These are phyloP conservation scores for Chascanopsetta lugubris DNA, from an alignment of 2,113 vertebrate species.

Conservation along the genomic window DNA sequence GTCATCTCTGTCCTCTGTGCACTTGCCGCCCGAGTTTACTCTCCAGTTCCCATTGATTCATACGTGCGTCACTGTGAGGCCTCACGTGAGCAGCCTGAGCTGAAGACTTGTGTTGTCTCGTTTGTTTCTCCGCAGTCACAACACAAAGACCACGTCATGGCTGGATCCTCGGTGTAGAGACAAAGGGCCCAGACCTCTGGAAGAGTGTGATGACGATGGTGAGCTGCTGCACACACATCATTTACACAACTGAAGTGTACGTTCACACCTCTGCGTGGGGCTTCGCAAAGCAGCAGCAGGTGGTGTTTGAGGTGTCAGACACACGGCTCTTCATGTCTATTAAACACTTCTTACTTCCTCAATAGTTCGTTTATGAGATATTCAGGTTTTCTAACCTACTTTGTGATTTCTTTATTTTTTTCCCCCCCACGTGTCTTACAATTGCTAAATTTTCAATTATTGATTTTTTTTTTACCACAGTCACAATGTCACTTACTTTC, in stretches of 20 bases:
- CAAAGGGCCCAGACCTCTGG: conserved; percentile 93
- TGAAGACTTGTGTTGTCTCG: conserved; percentile 46
- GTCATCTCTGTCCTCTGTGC: conserved; percentile 57
- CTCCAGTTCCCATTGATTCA: conserved; percentile 51
- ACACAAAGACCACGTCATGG: conserved; percentile 99
- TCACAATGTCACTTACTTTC: neutral
- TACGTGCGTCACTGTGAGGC: conserved; percentile 37
- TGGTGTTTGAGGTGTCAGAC: conserved; percentile 23
- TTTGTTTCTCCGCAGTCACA: conserved; percentile 87
- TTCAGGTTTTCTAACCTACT: neutral
- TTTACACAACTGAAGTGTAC: conserved; percentile 8
- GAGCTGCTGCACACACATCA: conserved; percentile 67
- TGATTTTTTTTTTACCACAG: neutral
- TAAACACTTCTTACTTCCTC: neutral
- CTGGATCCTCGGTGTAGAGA: conserved; percentile 96
- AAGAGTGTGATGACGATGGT: conserved; percentile 99
- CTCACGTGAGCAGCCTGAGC: conserved; percentile 29
- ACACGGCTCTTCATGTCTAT: conserved; percentile 3
- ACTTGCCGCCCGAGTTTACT: conserved; percentile 58
- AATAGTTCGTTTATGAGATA: neutral
- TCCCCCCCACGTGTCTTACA: neutral
- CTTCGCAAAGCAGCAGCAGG: conserved; percentile 22
- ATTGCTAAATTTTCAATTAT: neutral
- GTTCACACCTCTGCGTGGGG: conserved; percentile 15
- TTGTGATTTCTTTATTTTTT: neutral